Conservation (phyloP, 2,113 vertebrate genomes). For the Odontophorus gujanensis region DNA sequence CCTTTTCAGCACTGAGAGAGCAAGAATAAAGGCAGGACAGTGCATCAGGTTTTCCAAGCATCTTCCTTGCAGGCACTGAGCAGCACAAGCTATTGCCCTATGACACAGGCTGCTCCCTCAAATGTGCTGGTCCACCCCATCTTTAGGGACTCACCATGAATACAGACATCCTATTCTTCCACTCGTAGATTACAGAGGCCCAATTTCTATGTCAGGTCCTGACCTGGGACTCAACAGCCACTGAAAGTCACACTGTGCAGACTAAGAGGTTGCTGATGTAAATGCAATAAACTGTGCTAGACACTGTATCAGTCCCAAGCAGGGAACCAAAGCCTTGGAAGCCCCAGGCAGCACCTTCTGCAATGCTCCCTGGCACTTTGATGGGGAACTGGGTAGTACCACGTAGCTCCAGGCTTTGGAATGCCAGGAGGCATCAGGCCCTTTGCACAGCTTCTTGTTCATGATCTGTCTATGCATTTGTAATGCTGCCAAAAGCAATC, state of each 20-base stretch:
- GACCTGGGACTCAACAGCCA: not conserved
- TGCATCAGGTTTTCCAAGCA: not conserved
- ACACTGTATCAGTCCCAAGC: not conserved
- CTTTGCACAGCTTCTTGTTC: not conserved
- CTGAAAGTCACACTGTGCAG: accelerated
- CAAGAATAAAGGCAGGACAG: not conserved
- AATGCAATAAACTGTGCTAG: not conserved
- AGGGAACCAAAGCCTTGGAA: too few species aligned
- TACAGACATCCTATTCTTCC: not conserved
- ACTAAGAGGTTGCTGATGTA: not conserved
- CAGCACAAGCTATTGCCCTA: not conserved
- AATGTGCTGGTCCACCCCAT: not conserved
- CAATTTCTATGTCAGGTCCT: not conserved
- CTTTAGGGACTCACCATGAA: not conserved
- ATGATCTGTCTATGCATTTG: not conserved
- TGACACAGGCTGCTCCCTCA: not conserved
- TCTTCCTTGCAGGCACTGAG: not conserved
- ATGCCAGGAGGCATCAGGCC: not conserved
- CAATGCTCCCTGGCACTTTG: accelerated
- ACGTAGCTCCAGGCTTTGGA: not conserved
- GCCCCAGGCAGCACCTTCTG: not conserved
- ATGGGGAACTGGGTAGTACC: not conserved
- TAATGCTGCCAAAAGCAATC: not conserved
- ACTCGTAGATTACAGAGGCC: not conserved
- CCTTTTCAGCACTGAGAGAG: not conserved